Evolutionary conservation across 2,888 invertebrate genomes (phyloP), one percentile per base, ranked within the genome.

Genomic region (Blastobasis lacticolella): DNA sequence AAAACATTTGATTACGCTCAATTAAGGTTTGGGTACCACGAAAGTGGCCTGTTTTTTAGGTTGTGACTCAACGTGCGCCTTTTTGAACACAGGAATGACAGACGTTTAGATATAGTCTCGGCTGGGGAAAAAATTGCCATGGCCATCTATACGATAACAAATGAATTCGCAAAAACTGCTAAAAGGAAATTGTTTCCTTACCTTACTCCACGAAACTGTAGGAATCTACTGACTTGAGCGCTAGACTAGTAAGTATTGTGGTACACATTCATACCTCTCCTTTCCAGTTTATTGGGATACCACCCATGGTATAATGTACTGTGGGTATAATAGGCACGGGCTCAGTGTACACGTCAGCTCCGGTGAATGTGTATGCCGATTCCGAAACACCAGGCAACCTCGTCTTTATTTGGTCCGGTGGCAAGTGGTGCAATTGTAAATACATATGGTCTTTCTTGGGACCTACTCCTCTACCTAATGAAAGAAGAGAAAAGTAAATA

Each of bases 251-350:
- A 38, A 47, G 5, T 7, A 41, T 9, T 42, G 6, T 36, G 6
- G 5, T 5, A 49, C 9, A 9, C 6, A 40, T 40, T 40, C 41
- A 40, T 51, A 85, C 86, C 74, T 99, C 97, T 66, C 98, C 99
- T 71, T 94, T 95, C 78, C 94, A 97, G 81, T 99, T 99, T 9
- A 99, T 98, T 0, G 99, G 99, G 45, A 97, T 90, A 10, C 99
- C 99, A 6, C 99, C 99, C 99, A 99, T 99, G 67, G 99, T 99
- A 82, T 99, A 99, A 82, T 99, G 99, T 0, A 99, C 99, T 0
- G 99, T 99, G 1, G 99, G 99, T 54, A 99, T 83, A 4, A 99
- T 96, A 0, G 99, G 99, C 63, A 99, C 95, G 0, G 99, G 98
- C 69, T 99, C 96, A 9, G 95, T 92, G 4, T 95, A 97, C 0